A percentile compares a stretch with the other conserved stretches of the same genome.
These are phyloP conservation scores for Cinara cedri DNA, from an alignment of 2,888 invertebrate genomes.

Conservation along the genomic window DNA sequence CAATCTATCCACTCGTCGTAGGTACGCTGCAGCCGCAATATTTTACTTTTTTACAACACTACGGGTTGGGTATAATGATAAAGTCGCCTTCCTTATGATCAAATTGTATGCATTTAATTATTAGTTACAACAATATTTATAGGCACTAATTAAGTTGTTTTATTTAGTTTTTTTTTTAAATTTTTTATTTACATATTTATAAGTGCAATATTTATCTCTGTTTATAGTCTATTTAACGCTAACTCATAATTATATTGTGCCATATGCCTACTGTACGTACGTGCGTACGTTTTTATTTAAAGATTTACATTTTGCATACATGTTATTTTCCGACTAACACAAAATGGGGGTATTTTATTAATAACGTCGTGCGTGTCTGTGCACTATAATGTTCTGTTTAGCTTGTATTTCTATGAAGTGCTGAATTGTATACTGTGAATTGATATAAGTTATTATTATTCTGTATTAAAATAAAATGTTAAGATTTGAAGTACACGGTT, in stretches of 20 bases:
- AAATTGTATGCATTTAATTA: neutral
- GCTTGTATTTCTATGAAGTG: neutral
- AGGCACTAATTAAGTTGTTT: too few relatives aligned
- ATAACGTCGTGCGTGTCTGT: neutral
- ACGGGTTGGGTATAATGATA: neutral
- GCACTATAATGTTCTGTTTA: neutral
- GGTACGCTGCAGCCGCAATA: neutral
- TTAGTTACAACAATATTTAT: neutral
- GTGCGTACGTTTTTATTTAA: slow-evolving; percentile 10
- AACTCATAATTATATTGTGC: neutral
- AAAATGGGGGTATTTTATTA: slow-evolving; percentile 11
- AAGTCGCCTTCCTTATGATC: neutral
- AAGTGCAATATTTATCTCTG: neutral
- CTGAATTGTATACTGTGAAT: neutral
- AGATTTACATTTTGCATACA: neutral
- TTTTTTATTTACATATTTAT: slow-evolving; percentile 12
- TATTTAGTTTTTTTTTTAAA: neutral
- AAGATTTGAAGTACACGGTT: neutral
- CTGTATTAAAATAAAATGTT: neutral
- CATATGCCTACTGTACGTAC: neutral
- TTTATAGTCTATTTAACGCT: neutral
- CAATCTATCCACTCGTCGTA: neutral
- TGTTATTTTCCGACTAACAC: neutral
- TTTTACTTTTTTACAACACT: neutral
- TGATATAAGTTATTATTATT: neutral